Base-by-base conservation (phyloP, 2,888 invertebrate genomes). In the Athripsodes cinereus region DNA sequence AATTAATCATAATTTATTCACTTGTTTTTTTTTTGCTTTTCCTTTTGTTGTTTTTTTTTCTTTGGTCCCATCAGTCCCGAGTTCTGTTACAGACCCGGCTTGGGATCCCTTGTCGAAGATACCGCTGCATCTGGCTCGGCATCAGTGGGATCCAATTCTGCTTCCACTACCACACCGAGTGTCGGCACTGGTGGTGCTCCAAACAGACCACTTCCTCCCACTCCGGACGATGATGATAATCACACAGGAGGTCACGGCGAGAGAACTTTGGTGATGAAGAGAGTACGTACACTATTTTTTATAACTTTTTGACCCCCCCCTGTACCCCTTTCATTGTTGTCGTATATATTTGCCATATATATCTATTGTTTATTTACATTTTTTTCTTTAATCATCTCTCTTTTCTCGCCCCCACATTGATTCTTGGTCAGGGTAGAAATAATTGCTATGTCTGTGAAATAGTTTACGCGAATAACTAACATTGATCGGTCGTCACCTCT, bases 151-250 rank as follows among this genome's bases (percentile, higher is more conserved):
- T 46, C 52, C n/a, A 40, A 47, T 10, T 50, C 55, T 2, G 66
- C 66, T n/a, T 69, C 57, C 67, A 22, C 35, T 20, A 49, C 26
- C 69, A 61, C 66, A 67, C 68, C 71, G 57, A 71, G 71, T 67
- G 68, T 70, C 55, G 66, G 67, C 21, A 67, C 69, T 2, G 74
- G 79, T 65, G 87, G 88, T 56, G 90, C 93, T 66, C 95, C 95
- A 61, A 95, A 94, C 71, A 84, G 95, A 66, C 96, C 96, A 54
- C 81, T 96, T 69, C 96, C 96, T 57, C 96, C 96, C 53, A 96
- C 96, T 54, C 96, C 96, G 44, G 95, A 94, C 72, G 95, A 96
- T 70, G 92, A 92, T 72, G 90, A 89, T 74, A 91, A 92, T 72
- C 89, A 89, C 75, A 52, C 56, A n/a, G 82, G 81, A 68, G 78